Evolutionary conservation across 2,797 vertebrate species (phyloP).

Genomic region (Bufotes viridis): DNA sequence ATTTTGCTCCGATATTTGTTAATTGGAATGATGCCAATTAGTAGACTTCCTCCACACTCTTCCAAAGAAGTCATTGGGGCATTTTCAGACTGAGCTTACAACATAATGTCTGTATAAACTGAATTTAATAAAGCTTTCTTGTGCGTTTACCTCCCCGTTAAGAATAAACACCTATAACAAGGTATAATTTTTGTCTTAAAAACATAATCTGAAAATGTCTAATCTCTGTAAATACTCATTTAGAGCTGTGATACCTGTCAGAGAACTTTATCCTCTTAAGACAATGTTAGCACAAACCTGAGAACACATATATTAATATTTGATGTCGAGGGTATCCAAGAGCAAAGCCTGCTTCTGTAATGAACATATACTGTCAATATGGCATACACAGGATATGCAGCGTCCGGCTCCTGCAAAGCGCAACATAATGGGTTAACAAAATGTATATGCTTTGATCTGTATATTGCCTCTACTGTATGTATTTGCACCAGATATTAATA

Average conservation of each 20-base stretch:
- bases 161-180: not conserved
- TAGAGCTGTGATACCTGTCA: not conserved
- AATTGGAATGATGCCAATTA: too few relatives aligned
- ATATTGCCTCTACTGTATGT: too few relatives aligned
- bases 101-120: not conserved
- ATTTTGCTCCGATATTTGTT: too few relatives aligned
- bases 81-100: too few relatives aligned
- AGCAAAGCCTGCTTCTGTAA: not conserved
- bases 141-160: not conserved
- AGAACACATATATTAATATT: not conserved
- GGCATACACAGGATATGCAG: not conserved
- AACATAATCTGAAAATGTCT: not conserved
- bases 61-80: too few relatives aligned
- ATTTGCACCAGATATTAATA: too few relatives aligned
- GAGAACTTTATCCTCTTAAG: constrained; percentile 23
- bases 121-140: not conserved
- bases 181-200: constrained; percentile 1
- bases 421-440: too few relatives aligned
- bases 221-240: constrained; percentile 23
- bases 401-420: too few relatives aligned
- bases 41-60: too few relatives aligned
- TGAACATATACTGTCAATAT: not conserved
- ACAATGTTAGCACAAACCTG: not conserved
- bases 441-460: too few relatives aligned
- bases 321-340: not conserved